phyloP scores from a whole-genome alignment of 2,113 vertebrate genomes.

The Apteryx owenii region DNA sequence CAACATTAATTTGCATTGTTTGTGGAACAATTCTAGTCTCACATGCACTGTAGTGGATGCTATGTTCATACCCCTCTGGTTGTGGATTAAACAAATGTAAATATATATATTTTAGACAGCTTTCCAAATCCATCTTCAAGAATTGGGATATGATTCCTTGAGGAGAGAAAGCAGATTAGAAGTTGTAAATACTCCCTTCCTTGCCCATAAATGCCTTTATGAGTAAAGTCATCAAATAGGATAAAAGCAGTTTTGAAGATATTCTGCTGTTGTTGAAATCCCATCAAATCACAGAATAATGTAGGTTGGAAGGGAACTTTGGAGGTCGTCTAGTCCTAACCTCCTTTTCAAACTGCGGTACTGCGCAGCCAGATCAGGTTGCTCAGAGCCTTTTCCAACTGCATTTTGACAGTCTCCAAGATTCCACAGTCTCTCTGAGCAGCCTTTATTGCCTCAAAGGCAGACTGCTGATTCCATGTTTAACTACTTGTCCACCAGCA shows the following conservation, averaged over 20 bases:
- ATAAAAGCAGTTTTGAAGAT: background rate
- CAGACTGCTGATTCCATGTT: background rate
- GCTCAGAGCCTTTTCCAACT: background rate
- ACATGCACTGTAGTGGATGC: background rate
- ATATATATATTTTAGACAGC: background rate
- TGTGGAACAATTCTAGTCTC: background rate
- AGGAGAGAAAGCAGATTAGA: background rate
- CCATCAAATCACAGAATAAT: background rate
- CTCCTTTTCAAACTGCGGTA: background rate
- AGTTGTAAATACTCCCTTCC: background rate
- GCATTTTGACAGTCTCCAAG: background rate
- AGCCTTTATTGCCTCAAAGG: background rate
- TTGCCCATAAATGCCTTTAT: background rate
- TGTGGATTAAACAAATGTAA: background rate
- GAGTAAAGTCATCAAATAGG: background rate
- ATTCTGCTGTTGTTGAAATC: background rate
- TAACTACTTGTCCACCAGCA: background rate
- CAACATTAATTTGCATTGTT: background rate
- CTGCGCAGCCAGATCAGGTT: background rate
- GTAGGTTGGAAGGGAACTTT: background rate
- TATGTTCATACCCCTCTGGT: background rate
- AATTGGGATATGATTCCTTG: background rate
- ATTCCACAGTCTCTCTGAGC: background rate
- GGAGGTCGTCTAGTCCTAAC: background rate
- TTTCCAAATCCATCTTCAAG: background rate